Conservation (phyloP, 1,140 invertebrate genomes). For the Thereuonema tuberculata region DNA sequence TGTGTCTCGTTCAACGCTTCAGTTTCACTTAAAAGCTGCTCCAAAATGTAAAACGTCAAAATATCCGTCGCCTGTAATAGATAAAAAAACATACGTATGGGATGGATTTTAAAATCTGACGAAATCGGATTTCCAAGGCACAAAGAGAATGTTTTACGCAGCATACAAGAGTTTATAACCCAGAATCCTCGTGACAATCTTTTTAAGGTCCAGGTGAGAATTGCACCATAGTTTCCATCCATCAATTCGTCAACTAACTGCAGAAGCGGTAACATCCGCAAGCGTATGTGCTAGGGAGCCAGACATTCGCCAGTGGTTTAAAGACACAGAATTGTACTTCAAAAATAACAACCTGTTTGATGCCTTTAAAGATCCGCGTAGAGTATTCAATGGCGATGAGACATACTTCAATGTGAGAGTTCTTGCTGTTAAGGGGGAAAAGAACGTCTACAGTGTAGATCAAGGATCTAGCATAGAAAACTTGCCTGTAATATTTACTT, state of each 20-base stretch:
- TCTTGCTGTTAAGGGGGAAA: not conserved
- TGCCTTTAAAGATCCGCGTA: not conserved
- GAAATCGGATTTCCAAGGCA: not conserved
- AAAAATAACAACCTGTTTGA: not conserved
- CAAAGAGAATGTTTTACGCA: not conserved
- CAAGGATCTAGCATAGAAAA: not conserved
- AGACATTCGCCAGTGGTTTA: not conserved
- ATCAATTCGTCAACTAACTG: not conserved
- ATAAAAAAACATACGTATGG: not conserved
- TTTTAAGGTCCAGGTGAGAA: not conserved
- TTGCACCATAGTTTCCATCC: not conserved
- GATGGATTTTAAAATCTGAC: not conserved
- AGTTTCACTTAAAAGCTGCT: not conserved
- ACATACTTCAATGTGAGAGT: not conserved
- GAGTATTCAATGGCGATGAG: not conserved
- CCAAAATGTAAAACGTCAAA: not conserved
- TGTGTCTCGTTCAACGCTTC: not conserved
- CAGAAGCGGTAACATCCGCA: not conserved
- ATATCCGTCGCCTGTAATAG: not conserved
- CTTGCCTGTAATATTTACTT: not conserved
- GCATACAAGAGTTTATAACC: not conserved
- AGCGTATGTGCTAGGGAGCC: not conserved
- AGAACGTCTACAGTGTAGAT: slow-evolving; percentile 1
- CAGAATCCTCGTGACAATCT: not conserved
- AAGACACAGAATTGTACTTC: not conserved